These are phyloP conservation scores for Erebia epiphron DNA, from an alignment of 2,888 invertebrate species.

Conservation along the genomic window DNA sequence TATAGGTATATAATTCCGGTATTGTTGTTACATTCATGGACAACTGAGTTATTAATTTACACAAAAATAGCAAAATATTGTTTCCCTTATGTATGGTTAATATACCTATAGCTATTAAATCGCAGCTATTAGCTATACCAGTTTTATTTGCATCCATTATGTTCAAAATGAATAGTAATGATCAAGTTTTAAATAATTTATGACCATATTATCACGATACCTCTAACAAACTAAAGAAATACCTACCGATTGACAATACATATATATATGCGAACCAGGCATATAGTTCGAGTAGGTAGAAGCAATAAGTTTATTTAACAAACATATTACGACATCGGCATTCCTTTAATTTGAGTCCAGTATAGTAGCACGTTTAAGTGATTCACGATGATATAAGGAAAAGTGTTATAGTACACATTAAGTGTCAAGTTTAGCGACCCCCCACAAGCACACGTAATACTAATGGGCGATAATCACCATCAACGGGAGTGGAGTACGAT, in stretches of 20 bases:
- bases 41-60: no score
- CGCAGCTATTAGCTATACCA: no score
- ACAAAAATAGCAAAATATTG: no score
- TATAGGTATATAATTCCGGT: not conserved
- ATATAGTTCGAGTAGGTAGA: not conserved
- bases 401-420: conserved; percentile 42
- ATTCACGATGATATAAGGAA: conserved; percentile 45
- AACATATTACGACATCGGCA: conserved; percentile 27
- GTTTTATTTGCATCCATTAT: no score
- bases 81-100: no score
- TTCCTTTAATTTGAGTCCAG: conserved; percentile 12
- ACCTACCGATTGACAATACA: not conserved
- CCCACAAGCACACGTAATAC: conserved; percentile 65
- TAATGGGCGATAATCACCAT: conserved; percentile 74
- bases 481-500: conserved; percentile 49
- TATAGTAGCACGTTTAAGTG: conserved; percentile 30
- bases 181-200: no score
- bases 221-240: not conserved
- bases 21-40: not conserved
- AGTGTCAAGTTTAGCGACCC: conserved; percentile 64
- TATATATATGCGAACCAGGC: not conserved
- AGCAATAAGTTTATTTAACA: conserved; percentile 1
- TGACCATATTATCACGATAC: no score
- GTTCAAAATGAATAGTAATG: no score
- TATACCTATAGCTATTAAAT: no score